Conservation (phyloP, 2,113 vertebrate genomes). For the Capricornis sumatraensis region DNA sequence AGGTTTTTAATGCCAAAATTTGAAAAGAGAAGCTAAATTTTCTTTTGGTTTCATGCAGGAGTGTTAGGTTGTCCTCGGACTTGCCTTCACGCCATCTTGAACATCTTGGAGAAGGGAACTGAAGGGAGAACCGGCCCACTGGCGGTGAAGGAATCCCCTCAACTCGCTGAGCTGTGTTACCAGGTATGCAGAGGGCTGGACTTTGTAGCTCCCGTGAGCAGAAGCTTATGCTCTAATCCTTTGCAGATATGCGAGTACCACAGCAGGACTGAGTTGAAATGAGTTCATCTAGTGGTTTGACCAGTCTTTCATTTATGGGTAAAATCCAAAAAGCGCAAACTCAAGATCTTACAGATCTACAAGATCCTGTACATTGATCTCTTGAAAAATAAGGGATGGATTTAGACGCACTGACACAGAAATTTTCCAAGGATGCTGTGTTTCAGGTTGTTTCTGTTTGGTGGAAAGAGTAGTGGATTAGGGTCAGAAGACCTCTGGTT, state of each 20-base stretch:
- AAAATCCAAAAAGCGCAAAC: background rate
- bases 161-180: constrained; percentile 97
- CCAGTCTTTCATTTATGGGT: background rate
- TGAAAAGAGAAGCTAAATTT: constrained; percentile 20
- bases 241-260: background rate
- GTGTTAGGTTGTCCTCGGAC: constrained; percentile 96
- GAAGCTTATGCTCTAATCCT: background rate
- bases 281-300: background rate
- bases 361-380: background rate
- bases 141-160: constrained; percentile 89
- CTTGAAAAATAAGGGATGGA: background rate
- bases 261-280: background rate
- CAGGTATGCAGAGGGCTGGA: constrained; percentile 81
- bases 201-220: background rate
- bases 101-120: constrained; percentile 92
- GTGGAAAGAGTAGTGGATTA: background rate
- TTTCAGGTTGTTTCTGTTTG: background rate
- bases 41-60: constrained; percentile 78
- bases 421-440: background rate
- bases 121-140: constrained; percentile 89
- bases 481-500: background rate
- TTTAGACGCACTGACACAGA: background rate
- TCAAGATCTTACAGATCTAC: background rate
- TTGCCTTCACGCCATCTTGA: constrained; percentile 96
- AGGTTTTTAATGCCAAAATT: background rate